These are phyloP conservation scores for Latrodectus elegans DNA, from an alignment of 2,888 invertebrate genomes.

Conservation along the genomic window DNA sequence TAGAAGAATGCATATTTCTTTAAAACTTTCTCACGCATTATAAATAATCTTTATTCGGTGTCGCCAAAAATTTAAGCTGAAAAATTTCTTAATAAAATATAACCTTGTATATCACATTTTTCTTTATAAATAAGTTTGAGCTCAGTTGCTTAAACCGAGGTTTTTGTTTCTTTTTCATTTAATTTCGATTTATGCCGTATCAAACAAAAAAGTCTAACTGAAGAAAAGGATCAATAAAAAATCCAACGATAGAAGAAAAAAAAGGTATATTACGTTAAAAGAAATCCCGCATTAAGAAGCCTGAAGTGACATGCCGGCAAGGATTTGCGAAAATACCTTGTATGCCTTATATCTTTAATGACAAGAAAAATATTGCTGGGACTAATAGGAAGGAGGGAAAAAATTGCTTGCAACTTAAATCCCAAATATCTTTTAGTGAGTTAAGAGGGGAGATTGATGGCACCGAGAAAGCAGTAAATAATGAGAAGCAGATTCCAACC, in stretches of 20 bases:
- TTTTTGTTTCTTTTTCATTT: slow-evolving; percentile 12
- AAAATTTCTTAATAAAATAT: too few species aligned
- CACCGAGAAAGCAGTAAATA: slow-evolving; percentile 1
- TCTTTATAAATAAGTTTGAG: too few species aligned
- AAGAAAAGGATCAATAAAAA: not conserved
- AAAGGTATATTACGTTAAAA: slow-evolving; percentile 10
- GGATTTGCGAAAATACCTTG: slow-evolving; percentile 15
- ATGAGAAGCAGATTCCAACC: not conserved
- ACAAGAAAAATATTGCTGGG: slow-evolving; percentile 33
- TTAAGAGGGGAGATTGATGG: not conserved
- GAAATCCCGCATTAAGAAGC: slow-evolving; percentile 20
- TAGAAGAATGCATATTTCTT: too few species aligned
- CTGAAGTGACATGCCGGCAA: slow-evolving; percentile 14
- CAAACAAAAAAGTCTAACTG: slow-evolving; percentile 28
- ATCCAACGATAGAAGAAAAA: not conserved
- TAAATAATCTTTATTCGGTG: too few species aligned
- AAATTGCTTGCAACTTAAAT: slow-evolving; percentile 13
- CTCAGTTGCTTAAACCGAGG: too few species aligned
- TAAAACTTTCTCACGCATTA: too few species aligned
- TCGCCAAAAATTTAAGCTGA: too few species aligned
- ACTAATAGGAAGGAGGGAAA: not conserved
- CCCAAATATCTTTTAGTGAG: not conserved
- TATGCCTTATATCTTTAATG: slow-evolving; percentile 35
- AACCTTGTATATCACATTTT: too few species aligned
- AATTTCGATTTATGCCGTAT: slow-evolving; percentile 9